A percentile compares a stretch with the other conserved stretches of the same genome.
Evolutionary conservation across 2,797 vertebrate genomes (phyloP).

Genomic region (Gallirallus australis): DNA sequence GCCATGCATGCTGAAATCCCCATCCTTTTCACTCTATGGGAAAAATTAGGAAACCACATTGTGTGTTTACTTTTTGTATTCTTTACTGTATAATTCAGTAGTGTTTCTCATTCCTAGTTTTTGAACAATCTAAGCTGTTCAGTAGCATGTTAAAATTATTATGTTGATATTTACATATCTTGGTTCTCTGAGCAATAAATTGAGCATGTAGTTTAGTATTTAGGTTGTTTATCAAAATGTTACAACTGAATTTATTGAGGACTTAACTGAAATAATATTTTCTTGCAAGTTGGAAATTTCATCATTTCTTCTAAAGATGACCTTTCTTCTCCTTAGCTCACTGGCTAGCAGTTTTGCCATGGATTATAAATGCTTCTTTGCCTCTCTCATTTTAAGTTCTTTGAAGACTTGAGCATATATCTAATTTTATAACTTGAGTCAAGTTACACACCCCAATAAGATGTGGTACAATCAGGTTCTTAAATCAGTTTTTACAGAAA

Average conservation of each 20-base stretch:
- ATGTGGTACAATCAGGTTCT: neutral
- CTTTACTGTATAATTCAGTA: neutral
- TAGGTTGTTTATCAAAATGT: neutral
- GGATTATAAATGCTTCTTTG: neutral
- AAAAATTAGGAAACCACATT: neutral
- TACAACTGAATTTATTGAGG: neutral
- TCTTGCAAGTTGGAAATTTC: neutral
- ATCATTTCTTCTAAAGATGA: neutral
- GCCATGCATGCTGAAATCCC: neutral
- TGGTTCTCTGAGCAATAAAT: neutral
- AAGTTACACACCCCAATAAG: neutral
- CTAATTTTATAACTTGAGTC: neutral
- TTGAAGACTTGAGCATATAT: neutral
- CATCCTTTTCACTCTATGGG: neutral
- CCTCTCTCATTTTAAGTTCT: neutral
- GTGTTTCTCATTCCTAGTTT: neutral
- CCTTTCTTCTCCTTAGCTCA: neutral
- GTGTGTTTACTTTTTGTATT: neutral
- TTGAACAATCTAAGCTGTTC: conserved; percentile 8
- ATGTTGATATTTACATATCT: neutral
- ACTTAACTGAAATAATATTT: neutral
- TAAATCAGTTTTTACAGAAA: neutral
- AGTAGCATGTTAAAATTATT: neutral
- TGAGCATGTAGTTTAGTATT: neutral
- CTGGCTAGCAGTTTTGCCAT: neutral